phyloP scores from a whole-genome alignment of 2,888 invertebrate species.

The Eristalinus sepulchralis region DNA sequence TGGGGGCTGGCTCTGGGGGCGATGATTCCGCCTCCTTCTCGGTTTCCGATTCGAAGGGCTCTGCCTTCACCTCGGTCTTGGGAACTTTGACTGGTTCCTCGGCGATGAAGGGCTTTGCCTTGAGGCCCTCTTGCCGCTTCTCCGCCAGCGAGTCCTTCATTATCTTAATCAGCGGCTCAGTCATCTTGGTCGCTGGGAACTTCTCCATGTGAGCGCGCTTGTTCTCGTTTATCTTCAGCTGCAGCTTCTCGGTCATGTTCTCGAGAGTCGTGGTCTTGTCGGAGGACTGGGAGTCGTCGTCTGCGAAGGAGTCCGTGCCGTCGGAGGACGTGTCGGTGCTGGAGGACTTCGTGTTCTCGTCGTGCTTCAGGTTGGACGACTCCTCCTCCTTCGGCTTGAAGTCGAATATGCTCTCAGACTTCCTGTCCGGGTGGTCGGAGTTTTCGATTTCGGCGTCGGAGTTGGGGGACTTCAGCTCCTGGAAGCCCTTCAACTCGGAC shows the following conservation, averaged over 20 bases:
- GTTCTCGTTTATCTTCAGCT: constrained; percentile 76
- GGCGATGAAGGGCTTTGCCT: constrained; percentile 74
- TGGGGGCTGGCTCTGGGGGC: constrained; percentile 29
- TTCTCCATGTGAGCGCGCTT: constrained; percentile 74
- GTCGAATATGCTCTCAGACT: constrained; percentile 53
- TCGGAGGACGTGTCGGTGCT: constrained; percentile 79
- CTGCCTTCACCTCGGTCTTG: constrained; percentile 60
- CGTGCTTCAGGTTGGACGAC: constrained; percentile 72
- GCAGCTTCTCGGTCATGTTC: constrained; percentile 76
- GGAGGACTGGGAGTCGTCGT: constrained; percentile 80
- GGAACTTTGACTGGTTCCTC: constrained; percentile 68
- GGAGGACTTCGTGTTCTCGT: constrained; percentile 75
- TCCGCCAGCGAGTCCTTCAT: constrained; percentile 76
- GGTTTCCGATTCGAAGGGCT: constrained; percentile 35
- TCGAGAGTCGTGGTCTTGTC: constrained; percentile 78
- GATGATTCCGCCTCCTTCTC: constrained; percentile 65
- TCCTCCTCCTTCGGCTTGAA: constrained; percentile 74
- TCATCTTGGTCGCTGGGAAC: constrained; percentile 58
- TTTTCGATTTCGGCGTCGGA: constrained; percentile 81
- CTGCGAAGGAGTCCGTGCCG: constrained; percentile 78
- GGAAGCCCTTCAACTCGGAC: constrained; percentile 91
- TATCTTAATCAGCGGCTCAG: constrained; percentile 74
- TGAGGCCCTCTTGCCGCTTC: constrained; percentile 75
- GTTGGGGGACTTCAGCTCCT: constrained; percentile 83
- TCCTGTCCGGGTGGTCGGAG: constrained; percentile 25